phyloP scores from a whole-genome alignment of 1,140 invertebrate species.

The Magallana gigas region DNA sequence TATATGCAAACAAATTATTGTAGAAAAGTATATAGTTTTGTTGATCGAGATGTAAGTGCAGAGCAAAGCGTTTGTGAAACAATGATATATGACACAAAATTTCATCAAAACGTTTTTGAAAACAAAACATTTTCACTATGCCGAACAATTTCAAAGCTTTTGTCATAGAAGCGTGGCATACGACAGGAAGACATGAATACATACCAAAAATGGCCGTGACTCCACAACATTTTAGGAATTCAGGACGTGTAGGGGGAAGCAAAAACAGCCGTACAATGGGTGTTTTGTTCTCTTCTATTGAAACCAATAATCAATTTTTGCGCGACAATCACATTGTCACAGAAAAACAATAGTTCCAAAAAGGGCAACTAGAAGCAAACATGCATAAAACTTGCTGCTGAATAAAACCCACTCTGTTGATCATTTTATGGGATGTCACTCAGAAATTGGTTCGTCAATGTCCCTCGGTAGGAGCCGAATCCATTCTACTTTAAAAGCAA shows the following conservation, averaged over 20 bases:
- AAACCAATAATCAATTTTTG: constrained; percentile 8
- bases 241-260: neutral
- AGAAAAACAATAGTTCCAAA: constrained; percentile 5
- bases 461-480: neutral
- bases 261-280: neutral
- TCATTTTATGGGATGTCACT: constrained; percentile 2
- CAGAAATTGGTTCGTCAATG: constrained; percentile 25
- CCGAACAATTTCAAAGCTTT: no score
- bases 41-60: no score
- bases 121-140: no score
- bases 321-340: constrained; percentile 28
- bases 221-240: constrained; percentile 17
- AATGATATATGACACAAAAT: no score
- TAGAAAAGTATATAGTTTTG: no score
- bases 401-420: neutral
- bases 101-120: no score
- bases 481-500: neutral
- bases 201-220: constrained; percentile 30
- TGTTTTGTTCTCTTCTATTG: constrained; percentile 12
- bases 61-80: no score
- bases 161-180: no score
- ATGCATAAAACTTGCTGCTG: neutral
- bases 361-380: constrained; percentile 1
- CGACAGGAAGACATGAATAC: neutral
- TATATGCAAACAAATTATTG: no score